Evolutionary conservation across 2,113 vertebrate genomes (phyloP), one percentile per base, ranked within the genome.

Genomic region (Uria lomvia): DNA sequence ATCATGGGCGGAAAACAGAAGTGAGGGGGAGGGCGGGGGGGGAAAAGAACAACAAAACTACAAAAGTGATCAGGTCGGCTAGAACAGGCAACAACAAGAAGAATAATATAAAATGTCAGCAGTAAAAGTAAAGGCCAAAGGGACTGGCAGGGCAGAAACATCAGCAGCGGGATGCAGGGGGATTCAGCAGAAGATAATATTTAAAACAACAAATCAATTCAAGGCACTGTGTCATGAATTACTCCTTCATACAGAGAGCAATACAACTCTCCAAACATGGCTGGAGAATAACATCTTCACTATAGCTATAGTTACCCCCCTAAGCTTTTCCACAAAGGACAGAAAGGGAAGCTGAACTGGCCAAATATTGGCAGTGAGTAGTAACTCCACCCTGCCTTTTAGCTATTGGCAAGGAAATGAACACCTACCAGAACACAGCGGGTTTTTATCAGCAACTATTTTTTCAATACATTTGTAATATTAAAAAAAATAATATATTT

Each of bases 1-100:
- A 92, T 92, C 68, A 94, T 19, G 40, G n/a, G 67, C 38, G 89
- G 76, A 94, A 95, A 77, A 94, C 32, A 81, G 65, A 92, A 91
- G 43, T 50, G 89, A 95, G 43, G 60, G 52, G 60, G 76, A 95
- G 56, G 36, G 43, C 62, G 84, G 73, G 32, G 89, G 63, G 11
- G n/a, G 34, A 83, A 68, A 95, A 92, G 29, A 90, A 73, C 43
- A 95, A 76, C 78, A 86, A 36, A 95, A 70, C 23, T 71, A 80
- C 36, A 56, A 36, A 90, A 89, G 43, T 36, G 40, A 78, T 52
- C 63, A 71, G 55, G 59, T 81, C 20, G 3, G 76, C 52, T 50
- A 71, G 82, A 88, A 45, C 62, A 75, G 72, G 40, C 86, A 90
- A 36, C n/a, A 76, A 50, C 0, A 80, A 74, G 15, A 89, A 67